These are phyloP conservation scores for Thymelicus lineola DNA, from an alignment of 2,888 invertebrate genomes.

Conservation along the genomic window DNA sequence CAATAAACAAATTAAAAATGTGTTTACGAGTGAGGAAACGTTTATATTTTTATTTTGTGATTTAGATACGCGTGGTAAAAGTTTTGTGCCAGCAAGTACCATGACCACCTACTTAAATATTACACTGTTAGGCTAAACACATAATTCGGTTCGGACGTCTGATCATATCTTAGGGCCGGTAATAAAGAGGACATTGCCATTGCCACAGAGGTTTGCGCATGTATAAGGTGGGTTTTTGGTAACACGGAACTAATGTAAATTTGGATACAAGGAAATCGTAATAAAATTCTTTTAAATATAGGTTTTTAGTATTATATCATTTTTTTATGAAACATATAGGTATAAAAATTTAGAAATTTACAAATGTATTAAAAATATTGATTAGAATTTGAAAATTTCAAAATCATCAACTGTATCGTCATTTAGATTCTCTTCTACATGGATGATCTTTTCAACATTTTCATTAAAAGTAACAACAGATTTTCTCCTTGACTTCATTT, in stretches of 20 bases:
- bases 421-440: slow-evolving; percentile 72
- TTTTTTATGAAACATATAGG: slow-evolving; percentile 3
- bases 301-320: neutral
- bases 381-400: slow-evolving; percentile 26
- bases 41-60: neutral
- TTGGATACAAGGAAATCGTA: slow-evolving; percentile 29
- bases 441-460: slow-evolving; percentile 81
- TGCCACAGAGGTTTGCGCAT: slow-evolving; percentile 51
- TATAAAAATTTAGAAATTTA: neutral
- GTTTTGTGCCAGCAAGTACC: neutral
- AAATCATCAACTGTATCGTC: slow-evolving; percentile 27
- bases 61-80: neutral
- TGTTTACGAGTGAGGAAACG: neutral
- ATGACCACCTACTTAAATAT: slow-evolving; percentile 39
- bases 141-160: slow-evolving; percentile 50
- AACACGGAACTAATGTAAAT: slow-evolving; percentile 32
- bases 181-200: slow-evolving; percentile 66
- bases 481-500: slow-evolving; percentile 62
- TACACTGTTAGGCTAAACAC: slow-evolving; percentile 43
- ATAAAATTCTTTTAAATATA: neutral
- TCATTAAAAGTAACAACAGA: slow-evolving; percentile 85
- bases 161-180: slow-evolving; percentile 61
- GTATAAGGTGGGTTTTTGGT: slow-evolving; percentile 43
- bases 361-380: slow-evolving; percentile 8
- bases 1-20: too few relatives aligned